Evolutionary conservation across 2,888 invertebrate species (phyloP), one percentile per base, ranked within the genome.

Genomic region (Pachydiplax longipennis): DNA sequence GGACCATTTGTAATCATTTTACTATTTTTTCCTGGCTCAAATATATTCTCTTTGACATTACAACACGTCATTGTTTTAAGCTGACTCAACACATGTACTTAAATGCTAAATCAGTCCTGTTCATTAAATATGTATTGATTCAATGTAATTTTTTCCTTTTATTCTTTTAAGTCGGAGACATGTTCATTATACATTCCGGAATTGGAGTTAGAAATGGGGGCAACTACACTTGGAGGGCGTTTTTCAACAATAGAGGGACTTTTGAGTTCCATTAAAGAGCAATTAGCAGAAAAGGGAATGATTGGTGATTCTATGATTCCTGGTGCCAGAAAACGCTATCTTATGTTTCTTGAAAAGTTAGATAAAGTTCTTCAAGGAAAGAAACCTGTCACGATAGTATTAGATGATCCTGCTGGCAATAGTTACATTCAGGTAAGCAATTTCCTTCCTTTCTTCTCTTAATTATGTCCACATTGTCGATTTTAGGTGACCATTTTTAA

Each of bases 361-460:
- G 95, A 97, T 81, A 94, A 96, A 90, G 96, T 98, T 18, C 93
- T 98, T 35, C 94, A 95, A 0, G 95, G 97, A 0, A 94, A 96
- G 92, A 94, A 94, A 15, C 92, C 94, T 6, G 95, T 97, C 0
- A 98, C 98, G 0, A 92, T 99, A 2, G 93, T 99, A 4, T 94
- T 99, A 92, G 98, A 99, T 94, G 99, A 99, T 95, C 99, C 99
- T 1, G 98, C 99, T 13, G 99, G 99, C 0, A 99, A 99, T 94
- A 99, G 99, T 92, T 99, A 99, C 93, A 95, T 99, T 81, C 98
- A 98, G 95, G 95, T 95, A 92, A 91, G 83, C 90, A 18, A 3
- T 53, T 18, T 53, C 3, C 5, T 8, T 53, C 15, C 18, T 53
- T 53, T 53, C 5, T 13, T 13, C 8, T 15, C 53, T 53, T 53